Evolutionary conservation across 2,888 invertebrate genomes (phyloP).

Genomic region (Cryptops parisi): DNA sequence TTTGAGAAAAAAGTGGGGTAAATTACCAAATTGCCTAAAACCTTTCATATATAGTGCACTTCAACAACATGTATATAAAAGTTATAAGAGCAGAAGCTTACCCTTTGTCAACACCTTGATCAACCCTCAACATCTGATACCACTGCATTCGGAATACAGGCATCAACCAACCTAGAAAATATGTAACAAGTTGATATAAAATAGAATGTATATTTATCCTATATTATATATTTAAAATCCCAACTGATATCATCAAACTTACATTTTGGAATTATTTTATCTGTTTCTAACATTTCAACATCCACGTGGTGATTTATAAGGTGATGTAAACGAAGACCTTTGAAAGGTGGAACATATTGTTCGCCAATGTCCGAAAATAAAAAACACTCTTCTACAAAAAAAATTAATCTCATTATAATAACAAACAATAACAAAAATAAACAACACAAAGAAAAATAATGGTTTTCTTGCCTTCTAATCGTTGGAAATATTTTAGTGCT

Average conservation of each 20-base stretch:
- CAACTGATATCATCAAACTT: background rate
- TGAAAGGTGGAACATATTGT: slow-evolving; percentile 45
- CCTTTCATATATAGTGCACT: no score
- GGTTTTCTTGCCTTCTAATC: slow-evolving; percentile 29
- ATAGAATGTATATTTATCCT: background rate
- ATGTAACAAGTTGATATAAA: background rate
- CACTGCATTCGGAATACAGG: slow-evolving; percentile 50
- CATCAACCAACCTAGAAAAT: slow-evolving; percentile 46
- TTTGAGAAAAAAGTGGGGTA: no score
- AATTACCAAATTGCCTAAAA: no score
- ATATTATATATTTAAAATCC: background rate
- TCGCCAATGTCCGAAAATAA: slow-evolving; percentile 45
- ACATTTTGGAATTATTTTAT: slow-evolving; percentile 50
- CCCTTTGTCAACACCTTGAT: slow-evolving; percentile 55
- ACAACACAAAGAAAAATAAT: background rate
- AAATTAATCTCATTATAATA: background rate
- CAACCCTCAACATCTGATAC: slow-evolving; percentile 50
- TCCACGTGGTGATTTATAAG: slow-evolving; percentile 54
- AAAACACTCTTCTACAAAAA: slow-evolving; percentile 29
- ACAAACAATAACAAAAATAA: background rate
- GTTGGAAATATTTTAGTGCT: slow-evolving; percentile 34
- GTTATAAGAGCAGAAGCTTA: slow-evolving; percentile 30
- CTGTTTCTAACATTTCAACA: slow-evolving; percentile 47
- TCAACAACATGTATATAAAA: no score
- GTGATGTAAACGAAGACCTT: slow-evolving; percentile 48